Conservation (phyloP, 2,797 vertebrate genomes). For the Toxotes lorentzi region DNA sequence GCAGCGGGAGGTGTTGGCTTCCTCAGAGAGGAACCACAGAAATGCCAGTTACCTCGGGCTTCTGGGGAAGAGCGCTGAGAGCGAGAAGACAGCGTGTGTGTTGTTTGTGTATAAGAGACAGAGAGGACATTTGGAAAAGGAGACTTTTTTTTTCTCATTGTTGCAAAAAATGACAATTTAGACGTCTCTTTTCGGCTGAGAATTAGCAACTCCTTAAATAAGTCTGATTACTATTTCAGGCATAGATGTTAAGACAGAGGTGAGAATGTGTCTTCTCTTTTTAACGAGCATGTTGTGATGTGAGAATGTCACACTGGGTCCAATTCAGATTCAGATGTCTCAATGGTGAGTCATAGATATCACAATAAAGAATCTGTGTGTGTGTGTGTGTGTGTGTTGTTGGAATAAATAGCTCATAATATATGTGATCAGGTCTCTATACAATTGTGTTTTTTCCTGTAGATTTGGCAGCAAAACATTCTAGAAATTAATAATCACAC, state of each 20-base stretch:
- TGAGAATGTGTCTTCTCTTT: conserved; percentile 46
- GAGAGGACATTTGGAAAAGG: conserved; percentile 12
- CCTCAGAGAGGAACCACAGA: conserved; percentile 62
- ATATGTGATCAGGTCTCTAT: not conserved
- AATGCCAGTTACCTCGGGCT: conserved; percentile 74
- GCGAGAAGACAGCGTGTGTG: conserved; percentile 1
- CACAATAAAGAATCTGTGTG: conserved; percentile 7
- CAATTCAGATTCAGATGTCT: conserved; percentile 45
- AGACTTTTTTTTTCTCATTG: conserved; percentile 15
- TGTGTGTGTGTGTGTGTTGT: not conserved
- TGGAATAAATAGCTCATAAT: conserved; percentile 10
- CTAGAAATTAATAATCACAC: conserved; percentile 8
- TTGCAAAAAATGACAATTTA: conserved; percentile 16
- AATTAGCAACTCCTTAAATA: conserved; percentile 38
- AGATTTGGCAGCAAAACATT: conserved; percentile 3
- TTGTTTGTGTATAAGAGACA: not conserved
- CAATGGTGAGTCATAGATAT: conserved; percentile 51
- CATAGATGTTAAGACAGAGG: conserved; percentile 31
- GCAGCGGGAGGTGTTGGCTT: conserved; percentile 54
- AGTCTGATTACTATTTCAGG: conserved; percentile 48
- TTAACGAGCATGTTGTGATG: conserved; percentile 31
- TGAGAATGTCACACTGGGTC: conserved; percentile 48
- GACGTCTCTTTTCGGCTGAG: conserved; percentile 12
- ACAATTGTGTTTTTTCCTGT: conserved; percentile 5
- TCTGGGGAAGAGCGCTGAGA: conserved; percentile 27